Base-by-base conservation (phyloP, 2,888 invertebrate species). In the Harmothoe impar region DNA sequence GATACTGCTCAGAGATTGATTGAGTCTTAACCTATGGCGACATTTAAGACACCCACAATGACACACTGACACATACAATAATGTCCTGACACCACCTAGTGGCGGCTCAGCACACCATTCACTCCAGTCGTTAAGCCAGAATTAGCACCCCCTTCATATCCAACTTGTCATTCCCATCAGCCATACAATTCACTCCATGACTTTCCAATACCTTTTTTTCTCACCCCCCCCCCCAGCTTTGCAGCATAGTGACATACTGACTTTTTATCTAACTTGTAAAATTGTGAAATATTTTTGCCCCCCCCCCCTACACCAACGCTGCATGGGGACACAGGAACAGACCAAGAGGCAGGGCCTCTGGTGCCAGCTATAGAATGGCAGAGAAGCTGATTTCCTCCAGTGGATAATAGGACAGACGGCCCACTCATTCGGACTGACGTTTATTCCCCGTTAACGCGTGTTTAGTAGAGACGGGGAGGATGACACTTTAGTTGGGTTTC, bases 131-230 rank as follows among this genome's bases (percentile, higher is more conserved):
- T 62, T 20, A n/a, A n/a, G 62, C 23, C 62, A 5, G 5, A 23
- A 15, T 72, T 72, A 72, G 20, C 72, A 3, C 72, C 15, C 31
- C 20, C 15, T 72, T 72, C 72, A 72, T 25, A 7, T 72, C 29
- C 72, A n/a, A 29, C 15, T 29, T 72, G 72, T 72, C 72, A 29
- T 72, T 72, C 72, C 72, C 25, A 72, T 72, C 25, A 72, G 72
- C 29, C 20, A 15, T 72, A 20, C n/a, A 72, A 72, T 25, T 25
- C 29, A 29, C n/a, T n/a, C n/a, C 72, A 29, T 15, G 29, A 29
- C 15, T 25, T 25, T n/a, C n/a, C n/a, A n/a, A 15, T 15, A 1
- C 72, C 15, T 5, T 5, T 1, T 62, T 62, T 62, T 15, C 62
- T 62, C 15, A 62, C 62, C 23, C 43, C 10, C 43, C 10, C 43